These are phyloP conservation scores for Dolomedes plantarius DNA, from an alignment of 2,888 invertebrate genomes.

Conservation along the genomic window DNA sequence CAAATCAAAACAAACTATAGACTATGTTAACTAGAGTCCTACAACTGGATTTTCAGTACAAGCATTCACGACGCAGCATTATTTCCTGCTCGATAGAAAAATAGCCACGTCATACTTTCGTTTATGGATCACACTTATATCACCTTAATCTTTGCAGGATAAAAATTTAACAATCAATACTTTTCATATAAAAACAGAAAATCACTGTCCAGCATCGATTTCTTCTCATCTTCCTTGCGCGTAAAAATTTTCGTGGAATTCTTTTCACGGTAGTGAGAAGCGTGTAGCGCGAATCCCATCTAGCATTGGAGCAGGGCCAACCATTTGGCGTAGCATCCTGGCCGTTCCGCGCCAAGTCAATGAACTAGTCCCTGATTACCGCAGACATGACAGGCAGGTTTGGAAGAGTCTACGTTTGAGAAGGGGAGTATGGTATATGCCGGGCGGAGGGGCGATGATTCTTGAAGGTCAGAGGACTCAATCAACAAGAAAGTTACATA, in stretches of 20 bases:
- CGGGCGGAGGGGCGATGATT: conserved; percentile 44
- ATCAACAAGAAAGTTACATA: neutral
- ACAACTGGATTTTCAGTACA: neutral
- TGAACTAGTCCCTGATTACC: conserved; percentile 69
- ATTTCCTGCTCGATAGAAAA: conserved; percentile 16
- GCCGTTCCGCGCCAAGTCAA: conserved; percentile 66
- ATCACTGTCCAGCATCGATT: conserved; percentile 23
- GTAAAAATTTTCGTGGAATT: conserved; percentile 20
- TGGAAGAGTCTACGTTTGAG: conserved; percentile 31
- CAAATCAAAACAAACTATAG: conserved; percentile 5
- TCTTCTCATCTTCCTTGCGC: conserved; percentile 20
- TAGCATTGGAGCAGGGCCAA: conserved; percentile 36
- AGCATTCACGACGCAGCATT: neutral
- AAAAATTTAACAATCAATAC: conserved; percentile 11
- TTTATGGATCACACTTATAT: conserved; percentile 1
- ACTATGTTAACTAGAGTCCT: neutral
- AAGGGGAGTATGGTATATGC: conserved; percentile 18
- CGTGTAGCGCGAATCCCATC: conserved; percentile 29
- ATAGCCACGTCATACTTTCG: conserved; percentile 39
- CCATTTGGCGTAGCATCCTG: conserved; percentile 60
- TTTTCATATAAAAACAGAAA: conserved; percentile 10
- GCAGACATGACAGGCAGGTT: conserved; percentile 72
- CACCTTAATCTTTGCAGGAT: neutral
- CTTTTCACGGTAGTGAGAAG: conserved; percentile 22
- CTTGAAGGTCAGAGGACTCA: conserved; percentile 61